Evolutionary conservation across 2,113 vertebrate genomes (phyloP).

Genomic region (Vulpes ferrilata): DNA sequence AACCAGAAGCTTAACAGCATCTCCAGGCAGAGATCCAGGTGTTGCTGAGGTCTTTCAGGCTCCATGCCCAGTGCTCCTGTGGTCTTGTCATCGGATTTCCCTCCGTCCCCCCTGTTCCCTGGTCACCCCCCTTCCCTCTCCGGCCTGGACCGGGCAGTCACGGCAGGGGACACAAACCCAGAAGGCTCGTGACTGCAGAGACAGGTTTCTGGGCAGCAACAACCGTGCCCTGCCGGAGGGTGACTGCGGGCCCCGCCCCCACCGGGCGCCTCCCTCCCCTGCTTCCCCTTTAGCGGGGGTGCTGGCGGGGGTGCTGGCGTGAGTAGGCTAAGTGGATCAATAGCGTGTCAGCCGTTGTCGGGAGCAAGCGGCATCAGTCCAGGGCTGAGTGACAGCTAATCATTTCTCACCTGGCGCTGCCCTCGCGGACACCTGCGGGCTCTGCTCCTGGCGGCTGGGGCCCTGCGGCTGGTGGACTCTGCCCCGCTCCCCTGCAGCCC

Average conservation of each 20-base stretch:
- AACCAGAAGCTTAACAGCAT: not conserved
- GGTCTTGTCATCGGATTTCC: not conserved
- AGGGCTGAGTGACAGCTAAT: conserved; percentile 79
- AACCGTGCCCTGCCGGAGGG: rapidly evolving
- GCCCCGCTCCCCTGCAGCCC: not conserved
- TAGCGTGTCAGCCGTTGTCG: conserved; percentile 55
- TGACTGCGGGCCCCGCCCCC: not conserved
- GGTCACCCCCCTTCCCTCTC: not conserved
- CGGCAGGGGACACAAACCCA: rapidly evolving
- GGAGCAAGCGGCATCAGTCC: conserved; percentile 64
- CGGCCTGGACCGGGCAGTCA: not conserved
- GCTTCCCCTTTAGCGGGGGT: conserved; percentile 26
- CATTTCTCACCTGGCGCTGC: conserved; percentile 75
- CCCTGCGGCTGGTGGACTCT: not conserved
- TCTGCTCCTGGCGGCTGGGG: conserved; percentile 40
- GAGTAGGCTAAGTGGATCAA: conserved; percentile 80
- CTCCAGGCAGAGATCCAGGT: not conserved
- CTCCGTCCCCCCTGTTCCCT: not conserved
- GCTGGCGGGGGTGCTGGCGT: conserved; percentile 65
- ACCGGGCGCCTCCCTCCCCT: rapidly evolving
- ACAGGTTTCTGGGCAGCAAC: not conserved
- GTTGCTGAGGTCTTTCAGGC: not conserved
- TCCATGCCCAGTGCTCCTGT: not conserved
- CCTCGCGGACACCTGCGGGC: not conserved
- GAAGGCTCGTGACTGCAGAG: not conserved